Evolutionary conservation across 2,113 vertebrate genomes (phyloP).

Genomic region (Oxygymnocypris stewartii): DNA sequence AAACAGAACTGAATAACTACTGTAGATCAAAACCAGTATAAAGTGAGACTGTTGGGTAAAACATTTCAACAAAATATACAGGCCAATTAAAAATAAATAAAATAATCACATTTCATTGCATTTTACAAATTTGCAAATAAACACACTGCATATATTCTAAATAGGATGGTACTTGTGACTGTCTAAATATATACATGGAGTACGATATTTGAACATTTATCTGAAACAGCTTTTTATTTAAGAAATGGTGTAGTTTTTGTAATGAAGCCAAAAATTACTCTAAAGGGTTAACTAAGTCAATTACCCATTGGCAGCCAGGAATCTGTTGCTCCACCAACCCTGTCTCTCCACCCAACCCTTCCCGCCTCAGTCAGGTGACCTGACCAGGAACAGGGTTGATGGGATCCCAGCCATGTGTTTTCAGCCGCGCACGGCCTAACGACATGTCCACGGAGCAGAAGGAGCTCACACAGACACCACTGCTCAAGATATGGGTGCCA

Average conservation of each 20-base stretch:
- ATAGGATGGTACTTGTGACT: neutral
- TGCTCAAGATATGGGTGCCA: slow-evolving; percentile 89
- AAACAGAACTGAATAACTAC: too few relatives aligned
- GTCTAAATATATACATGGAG: neutral
- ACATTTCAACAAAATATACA: too few relatives aligned
- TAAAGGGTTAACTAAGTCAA: slow-evolving; percentile 39
- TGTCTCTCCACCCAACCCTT: slow-evolving; percentile 28
- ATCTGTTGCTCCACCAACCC: slow-evolving; percentile 17
- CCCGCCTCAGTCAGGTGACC: slow-evolving; percentile 67
- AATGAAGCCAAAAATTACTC: neutral
- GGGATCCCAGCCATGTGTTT: slow-evolving; percentile 33
- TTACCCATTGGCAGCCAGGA: neutral
- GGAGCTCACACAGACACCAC: slow-evolving; percentile 80
- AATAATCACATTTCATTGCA: neutral
- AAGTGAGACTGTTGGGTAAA: neutral
- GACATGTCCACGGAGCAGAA: slow-evolving; percentile 67
- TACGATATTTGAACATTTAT: neutral
- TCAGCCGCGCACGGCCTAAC: slow-evolving; percentile 35
- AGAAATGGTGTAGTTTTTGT: neutral
- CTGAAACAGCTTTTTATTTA: neutral
- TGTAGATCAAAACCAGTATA: neutral
- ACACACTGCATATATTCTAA: neutral
- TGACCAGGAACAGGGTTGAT: slow-evolving; percentile 43
- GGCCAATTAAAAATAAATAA: too few relatives aligned
- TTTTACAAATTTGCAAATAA: neutral